Evolutionary conservation across 2,888 invertebrate genomes (phyloP), one percentile per base, ranked within the genome.

Genomic region (Amblyteles armatorius): DNA sequence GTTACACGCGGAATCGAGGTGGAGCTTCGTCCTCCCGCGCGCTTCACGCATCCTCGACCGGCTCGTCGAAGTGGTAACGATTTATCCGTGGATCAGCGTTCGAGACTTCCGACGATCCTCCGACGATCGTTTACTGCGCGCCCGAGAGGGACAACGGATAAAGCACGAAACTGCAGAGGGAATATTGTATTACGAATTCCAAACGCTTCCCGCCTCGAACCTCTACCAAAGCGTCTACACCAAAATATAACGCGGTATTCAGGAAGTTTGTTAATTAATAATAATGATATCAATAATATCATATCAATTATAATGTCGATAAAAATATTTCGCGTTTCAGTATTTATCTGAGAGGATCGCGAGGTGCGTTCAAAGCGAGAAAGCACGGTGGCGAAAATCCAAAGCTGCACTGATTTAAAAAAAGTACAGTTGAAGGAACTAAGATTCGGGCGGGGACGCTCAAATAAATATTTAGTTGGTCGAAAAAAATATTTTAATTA

Each of bases 1-100:
- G 87, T 87, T 88, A 85, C 81, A 29, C 79, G 60, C 48, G 57
- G 60, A 79, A 79, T 72, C 67, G 67, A n/a, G 40, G 48, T 11
- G 50, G 22, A 16, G n/a, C 44, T 19, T 26, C 19, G 40, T 77
- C 67, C 77, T 22, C 72, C 16, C 48, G 36, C 48, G 36, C 50
- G 71, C 50, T 82, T 72, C 82, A 57, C 72, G 81, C 63, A 71
- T 76, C 81, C 76, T 82, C 63, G 69, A 69, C 33, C 50, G 3
- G 69, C 76, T 77, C 67, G 60, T 68, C 82, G 33, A 73, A 73
- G 67, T 60, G 78, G 71, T 73, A 65, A 72, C 82, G 77, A 82
- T 82, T 83, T 79, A 83, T 83, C 74, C 82, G 63, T 16, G 71
- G 57, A 82, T 82, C 71, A 76, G 19, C 29, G 33, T 55, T 40